Conservation (phyloP, 2,797 vertebrate species). For the Lacerta bilineata region DNA sequence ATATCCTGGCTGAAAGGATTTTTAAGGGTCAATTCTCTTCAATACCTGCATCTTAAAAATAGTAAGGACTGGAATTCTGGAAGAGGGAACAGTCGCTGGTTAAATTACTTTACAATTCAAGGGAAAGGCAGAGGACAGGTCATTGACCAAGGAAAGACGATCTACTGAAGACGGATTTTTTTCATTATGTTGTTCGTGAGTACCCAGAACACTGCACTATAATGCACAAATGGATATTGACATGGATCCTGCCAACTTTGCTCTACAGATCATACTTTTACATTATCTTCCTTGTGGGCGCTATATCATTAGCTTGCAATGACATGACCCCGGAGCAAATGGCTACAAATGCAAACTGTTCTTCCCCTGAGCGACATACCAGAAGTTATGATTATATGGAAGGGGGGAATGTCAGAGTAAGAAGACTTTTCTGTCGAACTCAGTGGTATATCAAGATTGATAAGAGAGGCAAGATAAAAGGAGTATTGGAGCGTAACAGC, state of each 20-base stretch:
- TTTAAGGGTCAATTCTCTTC: conserved; percentile 79
- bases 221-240: conserved; percentile 99
- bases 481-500: conserved; percentile 94
- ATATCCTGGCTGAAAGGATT: conserved; percentile 77
- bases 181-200: conserved; percentile 97
- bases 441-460: conserved; percentile 99
- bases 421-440: conserved; percentile 96
- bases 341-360: conserved; percentile 94
- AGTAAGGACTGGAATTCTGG: conserved; percentile 77
- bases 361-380: conserved; percentile 94
- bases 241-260: conserved; percentile 97
- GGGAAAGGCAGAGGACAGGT: conserved; percentile 80
- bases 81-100: conserved; percentile 71
- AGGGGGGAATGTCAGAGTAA: conserved; percentile 96
- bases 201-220: conserved; percentile 94
- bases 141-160: conserved; percentile 82
- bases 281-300: conserved; percentile 91
- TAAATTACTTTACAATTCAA: conserved; percentile 76
- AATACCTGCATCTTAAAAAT: conserved; percentile 73
- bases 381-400: conserved; percentile 99
- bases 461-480: conserved; percentile 93
- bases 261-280: conserved; percentile 96
- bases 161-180: conserved; percentile 83
- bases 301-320: conserved; percentile 91
- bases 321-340: conserved; percentile 96